These are phyloP conservation scores for Neogobius melanostomus DNA, from an alignment of 2,113 vertebrate species.

Conservation along the genomic window DNA sequence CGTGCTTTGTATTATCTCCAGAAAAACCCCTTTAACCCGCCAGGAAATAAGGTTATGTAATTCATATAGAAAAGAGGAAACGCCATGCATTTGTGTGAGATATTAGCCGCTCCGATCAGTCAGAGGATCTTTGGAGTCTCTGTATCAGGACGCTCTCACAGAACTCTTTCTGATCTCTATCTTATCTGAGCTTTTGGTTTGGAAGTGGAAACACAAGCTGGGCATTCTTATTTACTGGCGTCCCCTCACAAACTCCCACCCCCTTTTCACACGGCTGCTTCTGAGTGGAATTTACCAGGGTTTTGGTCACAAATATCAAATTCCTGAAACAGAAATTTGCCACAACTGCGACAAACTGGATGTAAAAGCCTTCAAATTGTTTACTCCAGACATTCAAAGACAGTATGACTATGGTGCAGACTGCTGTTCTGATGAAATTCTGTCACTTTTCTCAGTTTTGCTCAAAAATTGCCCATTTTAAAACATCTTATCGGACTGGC, in stretches of 20 bases:
- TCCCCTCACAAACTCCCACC: conserved; percentile 47
- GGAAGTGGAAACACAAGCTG: conserved; percentile 44
- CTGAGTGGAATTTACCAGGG: conserved; percentile 28
- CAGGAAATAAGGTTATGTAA: conserved; percentile 63
- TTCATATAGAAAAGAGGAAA: conserved; percentile 25
- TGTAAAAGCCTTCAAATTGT: too few species aligned
- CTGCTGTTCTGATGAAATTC: too few species aligned
- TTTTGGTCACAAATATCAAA: not conserved
- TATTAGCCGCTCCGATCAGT: conserved; percentile 33
- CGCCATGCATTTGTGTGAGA: conserved; percentile 30
- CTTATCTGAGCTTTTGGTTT: conserved; percentile 45
- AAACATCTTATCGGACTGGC: too few species aligned
- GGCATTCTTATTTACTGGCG: conserved; percentile 45
- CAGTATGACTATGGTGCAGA: too few species aligned
- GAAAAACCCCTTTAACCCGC: conserved; percentile 50
- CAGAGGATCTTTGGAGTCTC: conserved; percentile 38
- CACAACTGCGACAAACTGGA: too few species aligned
- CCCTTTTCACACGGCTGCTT: conserved; percentile 42
- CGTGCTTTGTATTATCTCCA: conserved; percentile 52
- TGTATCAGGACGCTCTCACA: too few species aligned
- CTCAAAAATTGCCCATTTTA: too few species aligned
- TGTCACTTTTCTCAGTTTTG: too few species aligned
- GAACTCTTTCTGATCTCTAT: conserved; percentile 48
- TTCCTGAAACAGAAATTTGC: too few species aligned
- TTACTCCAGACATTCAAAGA: too few species aligned